These are phyloP conservation scores for Meandrusa payeni DNA, from an alignment of 2,888 invertebrate genomes.

Conservation along the genomic window DNA sequence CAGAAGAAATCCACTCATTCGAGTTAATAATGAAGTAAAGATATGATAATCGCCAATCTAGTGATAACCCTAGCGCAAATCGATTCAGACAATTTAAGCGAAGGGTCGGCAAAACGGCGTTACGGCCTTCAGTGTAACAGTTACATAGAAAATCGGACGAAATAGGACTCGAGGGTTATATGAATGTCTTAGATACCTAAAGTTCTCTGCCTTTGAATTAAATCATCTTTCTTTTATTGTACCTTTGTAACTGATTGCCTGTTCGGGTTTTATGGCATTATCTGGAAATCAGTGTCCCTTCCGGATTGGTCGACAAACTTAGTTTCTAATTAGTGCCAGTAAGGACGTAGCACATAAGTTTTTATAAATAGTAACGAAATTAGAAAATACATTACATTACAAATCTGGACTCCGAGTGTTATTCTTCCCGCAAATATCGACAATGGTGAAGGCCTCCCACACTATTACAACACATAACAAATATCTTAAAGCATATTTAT, in stretches of 20 bases:
- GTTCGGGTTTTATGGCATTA: conserved; percentile 10
- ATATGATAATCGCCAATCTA: not conserved
- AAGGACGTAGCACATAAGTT: too few relatives aligned
- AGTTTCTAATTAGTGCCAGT: too few relatives aligned
- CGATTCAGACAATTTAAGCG: conserved; percentile 46
- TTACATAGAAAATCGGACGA: conserved; percentile 30
- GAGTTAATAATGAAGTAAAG: too few relatives aligned
- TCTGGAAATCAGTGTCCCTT: too few relatives aligned
- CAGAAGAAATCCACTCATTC: too few relatives aligned
- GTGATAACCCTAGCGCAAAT: conserved; percentile 27
- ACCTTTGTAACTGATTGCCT: conserved; percentile 20
- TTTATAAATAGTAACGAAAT: too few relatives aligned
- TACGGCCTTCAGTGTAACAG: conserved; percentile 35
- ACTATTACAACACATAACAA: too few relatives aligned
- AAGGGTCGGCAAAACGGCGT: conserved; percentile 45
- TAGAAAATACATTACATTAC: too few relatives aligned
- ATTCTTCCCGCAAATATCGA: too few relatives aligned
- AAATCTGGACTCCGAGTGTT: too few relatives aligned
- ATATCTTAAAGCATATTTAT: conserved; percentile 1
- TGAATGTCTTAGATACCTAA: conserved; percentile 19
- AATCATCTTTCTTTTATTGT: conserved; percentile 15
- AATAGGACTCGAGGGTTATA: conserved; percentile 31
- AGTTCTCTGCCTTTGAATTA: conserved; percentile 17
- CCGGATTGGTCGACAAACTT: too few relatives aligned
- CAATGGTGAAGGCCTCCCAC: too few relatives aligned